Percentiles rank a stretch among this genome's conserved stretches.
These are phyloP conservation scores for Drosophila mayaguana DNA, from an alignment of 2,888 invertebrate species.

Conservation along the genomic window DNA sequence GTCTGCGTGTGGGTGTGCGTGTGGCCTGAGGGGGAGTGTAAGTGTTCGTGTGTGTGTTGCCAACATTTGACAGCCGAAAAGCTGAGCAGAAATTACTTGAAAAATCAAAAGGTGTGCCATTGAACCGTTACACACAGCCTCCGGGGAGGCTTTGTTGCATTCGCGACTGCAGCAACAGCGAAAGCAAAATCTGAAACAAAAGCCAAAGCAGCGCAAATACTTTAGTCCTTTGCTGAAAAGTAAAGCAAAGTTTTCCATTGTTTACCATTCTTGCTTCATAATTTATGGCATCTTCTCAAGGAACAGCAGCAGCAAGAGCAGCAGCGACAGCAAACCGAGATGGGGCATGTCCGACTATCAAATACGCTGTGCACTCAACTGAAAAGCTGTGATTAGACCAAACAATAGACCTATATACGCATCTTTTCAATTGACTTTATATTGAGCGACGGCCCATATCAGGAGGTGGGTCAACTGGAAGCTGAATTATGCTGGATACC, in stretches of 20 bases:
- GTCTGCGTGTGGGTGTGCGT: conserved; percentile 6
- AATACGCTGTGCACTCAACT: conserved; percentile 10
- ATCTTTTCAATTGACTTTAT: background rate
- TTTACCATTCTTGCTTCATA: conserved; percentile 11
- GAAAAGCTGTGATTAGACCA: conserved; percentile 5
- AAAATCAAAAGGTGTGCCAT: conserved; percentile 49
- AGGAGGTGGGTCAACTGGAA: background rate
- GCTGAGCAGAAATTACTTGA: conserved; percentile 32
- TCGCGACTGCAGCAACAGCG: conserved; percentile 15
- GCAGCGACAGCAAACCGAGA: background rate
- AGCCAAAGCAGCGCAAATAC: conserved; percentile 3
- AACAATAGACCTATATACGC: background rate
- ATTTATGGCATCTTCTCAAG: conserved; percentile 3
- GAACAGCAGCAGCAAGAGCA: no score
- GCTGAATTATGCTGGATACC: background rate
- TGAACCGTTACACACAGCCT: conserved; percentile 38
- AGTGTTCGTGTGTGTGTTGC: background rate
- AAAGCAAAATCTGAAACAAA: background rate
- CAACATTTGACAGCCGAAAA: conserved; percentile 59
- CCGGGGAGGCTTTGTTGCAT: conserved; percentile 27
- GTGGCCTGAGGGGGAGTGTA: background rate
- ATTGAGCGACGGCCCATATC: background rate
- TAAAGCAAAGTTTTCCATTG: conserved; percentile 22
- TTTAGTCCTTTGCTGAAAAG: background rate
- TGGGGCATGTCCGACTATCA: background rate